A percentile compares a stretch with the other conserved stretches of the same genome.
These are phyloP conservation scores for Tangara arthus DNA, from an alignment of 2,797 vertebrate species.

Conservation along the genomic window DNA sequence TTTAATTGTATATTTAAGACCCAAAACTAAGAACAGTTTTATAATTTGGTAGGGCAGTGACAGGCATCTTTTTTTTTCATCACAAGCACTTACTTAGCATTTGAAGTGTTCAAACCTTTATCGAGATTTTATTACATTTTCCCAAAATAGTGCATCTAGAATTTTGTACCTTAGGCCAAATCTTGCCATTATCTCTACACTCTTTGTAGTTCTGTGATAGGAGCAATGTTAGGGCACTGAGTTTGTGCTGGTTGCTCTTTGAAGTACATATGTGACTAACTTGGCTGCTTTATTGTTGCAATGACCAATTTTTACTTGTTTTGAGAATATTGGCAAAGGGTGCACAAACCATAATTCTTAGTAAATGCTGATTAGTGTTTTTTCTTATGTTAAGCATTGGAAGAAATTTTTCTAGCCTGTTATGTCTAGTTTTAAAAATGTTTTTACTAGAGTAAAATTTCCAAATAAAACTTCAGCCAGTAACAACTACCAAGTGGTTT, in stretches of 20 bases:
- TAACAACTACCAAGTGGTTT: not conserved
- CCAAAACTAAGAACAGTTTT: not conserved
- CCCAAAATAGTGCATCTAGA: not conserved
- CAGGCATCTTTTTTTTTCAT: not conserved
- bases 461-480: not conserved
- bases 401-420: constrained; percentile 19
- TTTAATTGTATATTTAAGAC: not conserved
- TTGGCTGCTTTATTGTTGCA: not conserved
- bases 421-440: constrained; percentile 60
- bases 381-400: not conserved
- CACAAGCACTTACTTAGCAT: not conserved
- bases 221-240: not conserved
- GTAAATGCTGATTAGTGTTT: not conserved
- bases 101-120: constrained; percentile 23
- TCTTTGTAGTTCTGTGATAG: constrained; percentile 15
- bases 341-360: not conserved
- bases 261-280: not conserved
- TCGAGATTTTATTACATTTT: constrained; percentile 6
- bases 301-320: not conserved
- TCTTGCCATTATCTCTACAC: not conserved
- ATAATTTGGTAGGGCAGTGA: not conserved
- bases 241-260: not conserved
- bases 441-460: constrained; percentile 68
- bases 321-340: not conserved
- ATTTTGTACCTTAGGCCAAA: not conserved